Evolutionary conservation across 2,797 vertebrate genomes (phyloP).

Genomic region (Acanthis flammea): DNA sequence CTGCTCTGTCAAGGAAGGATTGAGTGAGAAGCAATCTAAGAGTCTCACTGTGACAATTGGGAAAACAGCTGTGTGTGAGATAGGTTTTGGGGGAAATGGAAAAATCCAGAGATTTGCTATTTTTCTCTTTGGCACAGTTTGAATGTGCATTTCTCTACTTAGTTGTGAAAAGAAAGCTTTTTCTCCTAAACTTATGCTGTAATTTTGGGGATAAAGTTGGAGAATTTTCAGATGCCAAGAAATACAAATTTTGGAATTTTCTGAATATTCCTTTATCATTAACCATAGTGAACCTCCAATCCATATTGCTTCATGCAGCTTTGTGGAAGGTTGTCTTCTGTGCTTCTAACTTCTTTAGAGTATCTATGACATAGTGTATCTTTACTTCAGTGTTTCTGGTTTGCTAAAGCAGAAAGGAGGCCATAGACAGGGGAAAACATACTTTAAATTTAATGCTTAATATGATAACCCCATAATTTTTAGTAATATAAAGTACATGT

Average conservation of each 20-base stretch:
- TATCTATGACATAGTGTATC: not conserved
- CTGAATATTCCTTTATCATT: not conserved
- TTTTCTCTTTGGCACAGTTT: not conserved
- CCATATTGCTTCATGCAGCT: not conserved
- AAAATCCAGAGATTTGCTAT: not conserved
- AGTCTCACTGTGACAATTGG: not conserved
- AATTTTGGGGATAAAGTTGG: not conserved
- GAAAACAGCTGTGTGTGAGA: not conserved
- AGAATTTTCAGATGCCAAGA: not conserved
- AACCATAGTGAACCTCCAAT: not conserved
- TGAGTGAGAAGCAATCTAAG: not conserved
- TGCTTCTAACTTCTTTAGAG: not conserved
- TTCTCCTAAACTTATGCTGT: not conserved
- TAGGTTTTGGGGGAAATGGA: not conserved
- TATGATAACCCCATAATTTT: not conserved
- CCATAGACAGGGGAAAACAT: not conserved
- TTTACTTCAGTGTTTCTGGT: not conserved
- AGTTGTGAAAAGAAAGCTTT: not conserved
- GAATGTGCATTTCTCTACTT: not conserved
- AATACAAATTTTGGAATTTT: not conserved
- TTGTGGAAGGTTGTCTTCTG: not conserved
- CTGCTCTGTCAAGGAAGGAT: not conserved
- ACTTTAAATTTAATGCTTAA: not conserved
- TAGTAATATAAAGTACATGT: not conserved
- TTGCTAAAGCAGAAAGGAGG: not conserved